Conservation (phyloP, 2,113 vertebrate genomes). For the Myocastor coypus region DNA sequence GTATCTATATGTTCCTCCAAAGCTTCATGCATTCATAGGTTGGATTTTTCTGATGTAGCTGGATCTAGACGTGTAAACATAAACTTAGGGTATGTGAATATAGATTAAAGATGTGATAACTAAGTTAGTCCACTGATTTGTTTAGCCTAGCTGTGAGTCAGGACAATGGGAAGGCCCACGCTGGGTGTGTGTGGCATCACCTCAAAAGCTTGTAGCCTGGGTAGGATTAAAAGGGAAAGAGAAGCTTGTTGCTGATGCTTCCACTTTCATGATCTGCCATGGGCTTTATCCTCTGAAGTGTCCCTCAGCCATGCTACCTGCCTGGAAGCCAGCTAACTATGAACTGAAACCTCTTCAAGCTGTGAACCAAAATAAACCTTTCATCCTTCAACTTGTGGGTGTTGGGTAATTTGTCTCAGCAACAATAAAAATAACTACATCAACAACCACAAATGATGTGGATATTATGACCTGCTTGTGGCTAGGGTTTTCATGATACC, state of each 20-base stretch:
- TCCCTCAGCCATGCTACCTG: neutral
- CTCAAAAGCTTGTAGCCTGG: neutral
- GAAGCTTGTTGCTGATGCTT: neutral
- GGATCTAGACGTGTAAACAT: neutral
- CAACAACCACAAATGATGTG: neutral
- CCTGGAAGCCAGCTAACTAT: neutral
- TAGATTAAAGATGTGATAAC: neutral
- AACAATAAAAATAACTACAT: neutral
- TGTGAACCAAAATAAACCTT: neutral
- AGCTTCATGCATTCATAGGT: neutral
- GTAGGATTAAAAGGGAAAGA: neutral
- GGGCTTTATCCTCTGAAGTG: neutral
- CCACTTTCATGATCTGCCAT: neutral
- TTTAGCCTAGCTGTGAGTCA: neutral
- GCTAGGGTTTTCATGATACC: slow-evolving; percentile 23
- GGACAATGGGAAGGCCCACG: neutral
- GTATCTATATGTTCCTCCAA: neutral
- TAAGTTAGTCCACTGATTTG: neutral
- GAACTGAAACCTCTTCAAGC: neutral
- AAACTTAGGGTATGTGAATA: neutral
- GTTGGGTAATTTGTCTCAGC: neutral
- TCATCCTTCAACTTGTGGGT: neutral
- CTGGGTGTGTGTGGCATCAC: neutral
- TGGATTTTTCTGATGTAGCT: neutral
- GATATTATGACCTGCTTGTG: neutral